Conservation (phyloP, 2,888 invertebrate species). For the Mimumesa dahlbomi region DNA sequence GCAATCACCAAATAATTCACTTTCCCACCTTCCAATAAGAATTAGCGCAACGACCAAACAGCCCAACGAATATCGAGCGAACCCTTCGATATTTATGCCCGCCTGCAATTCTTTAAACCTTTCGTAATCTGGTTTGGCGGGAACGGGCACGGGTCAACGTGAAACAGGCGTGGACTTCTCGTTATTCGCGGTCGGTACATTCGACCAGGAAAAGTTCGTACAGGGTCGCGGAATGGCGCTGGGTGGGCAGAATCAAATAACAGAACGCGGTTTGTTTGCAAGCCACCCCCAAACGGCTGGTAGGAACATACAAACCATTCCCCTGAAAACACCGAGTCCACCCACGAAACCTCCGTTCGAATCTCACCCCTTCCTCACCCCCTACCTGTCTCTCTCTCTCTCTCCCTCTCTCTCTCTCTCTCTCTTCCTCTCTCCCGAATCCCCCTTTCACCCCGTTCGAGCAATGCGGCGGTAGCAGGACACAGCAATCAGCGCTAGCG, state of each 20-base stretch:
- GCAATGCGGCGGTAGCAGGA: conserved; percentile 63
- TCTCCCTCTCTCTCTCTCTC: background rate
- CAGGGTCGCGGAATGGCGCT: conserved; percentile 52
- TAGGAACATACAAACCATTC: conserved; percentile 62
- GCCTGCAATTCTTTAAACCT: conserved; percentile 10
- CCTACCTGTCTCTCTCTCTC: conserved; percentile 4
- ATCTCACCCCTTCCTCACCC: conserved; percentile 1
- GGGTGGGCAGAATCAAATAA: conserved; percentile 72
- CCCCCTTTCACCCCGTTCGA: conserved; percentile 31
- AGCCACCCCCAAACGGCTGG: conserved; percentile 66
- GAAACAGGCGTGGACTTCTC: conserved; percentile 34
- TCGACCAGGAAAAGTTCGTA: conserved; percentile 54
- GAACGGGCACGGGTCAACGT: conserved; percentile 18
- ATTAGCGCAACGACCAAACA: too few relatives aligned
- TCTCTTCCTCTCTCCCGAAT: conserved; percentile 9
- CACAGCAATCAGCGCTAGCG: conserved; percentile 69
- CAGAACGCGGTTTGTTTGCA: conserved; percentile 76
- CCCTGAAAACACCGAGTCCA: conserved; percentile 53
- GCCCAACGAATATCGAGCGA: background rate
- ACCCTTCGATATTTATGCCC: background rate
- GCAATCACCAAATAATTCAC: too few relatives aligned
- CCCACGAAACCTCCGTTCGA: conserved; percentile 25
- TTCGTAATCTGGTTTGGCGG: background rate
- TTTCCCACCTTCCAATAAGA: too few relatives aligned
- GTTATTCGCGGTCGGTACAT: conserved; percentile 47